phyloP scores from a whole-genome alignment of 2,888 invertebrate genomes.

The Gryllus longicercus region DNA sequence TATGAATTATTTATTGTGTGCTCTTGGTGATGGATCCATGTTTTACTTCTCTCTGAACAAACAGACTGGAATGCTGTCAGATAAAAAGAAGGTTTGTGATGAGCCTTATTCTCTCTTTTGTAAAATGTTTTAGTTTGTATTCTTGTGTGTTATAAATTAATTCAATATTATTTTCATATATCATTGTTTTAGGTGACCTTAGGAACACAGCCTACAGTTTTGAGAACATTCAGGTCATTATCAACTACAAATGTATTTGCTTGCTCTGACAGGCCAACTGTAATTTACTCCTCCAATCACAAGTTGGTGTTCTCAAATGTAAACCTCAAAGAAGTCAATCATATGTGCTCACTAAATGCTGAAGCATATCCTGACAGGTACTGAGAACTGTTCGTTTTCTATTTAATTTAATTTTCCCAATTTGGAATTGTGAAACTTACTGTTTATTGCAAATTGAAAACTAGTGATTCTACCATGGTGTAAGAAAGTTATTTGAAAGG shows the following conservation, averaged over 20 bases:
- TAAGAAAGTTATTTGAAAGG: too few relatives aligned
- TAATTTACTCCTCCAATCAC: constrained; percentile 98
- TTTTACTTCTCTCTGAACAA: constrained; percentile 89
- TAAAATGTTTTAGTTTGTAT: neutral
- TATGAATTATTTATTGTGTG: constrained; percentile 82
- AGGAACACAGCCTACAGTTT: constrained; percentile 94
- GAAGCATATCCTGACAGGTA: constrained; percentile 91
- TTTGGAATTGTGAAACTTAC: too few relatives aligned
- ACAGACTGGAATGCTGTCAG: constrained; percentile 68
- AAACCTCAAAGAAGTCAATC: constrained; percentile 89
- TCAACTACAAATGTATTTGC: constrained; percentile 97
- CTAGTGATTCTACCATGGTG: too few relatives aligned
- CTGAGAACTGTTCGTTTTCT: constrained; percentile 26
- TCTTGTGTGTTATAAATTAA: neutral
- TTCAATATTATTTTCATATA: neutral
- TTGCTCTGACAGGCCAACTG: constrained; percentile 96
- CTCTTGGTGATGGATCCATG: constrained; percentile 96
- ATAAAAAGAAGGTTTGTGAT: constrained; percentile 74
- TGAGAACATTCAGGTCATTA: constrained; percentile 83
- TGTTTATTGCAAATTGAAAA: too few relatives aligned
- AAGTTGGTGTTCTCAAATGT: constrained; percentile 98
- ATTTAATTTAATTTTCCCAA: neutral
- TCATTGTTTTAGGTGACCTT: constrained; percentile 65
- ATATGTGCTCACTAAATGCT: constrained; percentile 97
- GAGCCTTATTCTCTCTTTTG: too few relatives aligned